Base-by-base conservation (phyloP, 2,888 invertebrate species). In the Synanthedon vespiformis region DNA sequence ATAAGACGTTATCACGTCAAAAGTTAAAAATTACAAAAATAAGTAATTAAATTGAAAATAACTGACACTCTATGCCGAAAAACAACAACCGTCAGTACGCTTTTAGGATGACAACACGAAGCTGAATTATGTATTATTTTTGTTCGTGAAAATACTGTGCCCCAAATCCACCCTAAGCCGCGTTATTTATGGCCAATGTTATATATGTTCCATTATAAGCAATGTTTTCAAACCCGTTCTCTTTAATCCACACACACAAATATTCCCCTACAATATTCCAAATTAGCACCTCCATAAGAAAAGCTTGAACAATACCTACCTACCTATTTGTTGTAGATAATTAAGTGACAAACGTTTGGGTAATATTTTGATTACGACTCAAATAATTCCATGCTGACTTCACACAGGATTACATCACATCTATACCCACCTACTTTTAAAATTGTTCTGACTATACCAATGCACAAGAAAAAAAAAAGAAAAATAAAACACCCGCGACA, bases 71-170 rank as follows among this genome's bases (percentile, higher is more conserved):
- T 81, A 72, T 72, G 72, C 72, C 71, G 71, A 71, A 64, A 58
- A 63, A 71, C 61, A 67, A 74, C 60, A 71, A 77, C 72, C 77
- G 76, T 82, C 69, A 77, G 64, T 71, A 65, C 68, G 88, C 88
- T 88, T 88, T 73, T 88, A 88, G 87, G 88, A 79, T 34, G 70
- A 83, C 71, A 70, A 86, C 86, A 85, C 82, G 80, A 71, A 74
- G 86, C 84, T 85, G 83, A 77, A 68, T 83, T 80, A 72, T 80
- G 70, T 82, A 67, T 77, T 60, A 64, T 74, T 73, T 77, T 77
- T 70, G 64, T 77, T 78, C 65, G 68, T 80, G 76, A 77, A 70
- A 76, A 67, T 62, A 76, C 65, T 74, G 67, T 77, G 72, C 77
- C 83, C 80, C 69, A 63, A 22, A 66, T 72, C 82, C 76, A 70